Base-by-base conservation (phyloP, 2,113 vertebrate species). In the Nesogale talazaci region DNA sequence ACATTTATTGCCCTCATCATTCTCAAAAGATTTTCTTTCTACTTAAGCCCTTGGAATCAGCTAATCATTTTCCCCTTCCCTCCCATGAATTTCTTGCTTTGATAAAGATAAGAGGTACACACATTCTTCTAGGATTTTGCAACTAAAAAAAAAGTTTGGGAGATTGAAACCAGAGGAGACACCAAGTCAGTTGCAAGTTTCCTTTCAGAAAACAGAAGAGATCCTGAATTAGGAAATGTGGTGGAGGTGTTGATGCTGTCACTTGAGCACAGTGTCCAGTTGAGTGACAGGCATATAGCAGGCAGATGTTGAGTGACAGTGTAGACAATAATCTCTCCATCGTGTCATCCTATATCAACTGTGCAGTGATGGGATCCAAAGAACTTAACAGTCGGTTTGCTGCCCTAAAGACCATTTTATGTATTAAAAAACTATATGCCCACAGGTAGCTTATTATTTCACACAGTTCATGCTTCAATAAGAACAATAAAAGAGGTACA, bases 71-170 rank as follows among this genome's bases (percentile, higher is more conserved):
- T n/a, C n/a, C n/a, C n/a, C n/a, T n/a, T n/a, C n/a, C n/a, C n/a
- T n/a, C n/a, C n/a, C 61, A 88, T 89, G 80, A 81, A 92, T 86
- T 95, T 93, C 38, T 59, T 95, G 63, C 59, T 17, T 81, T 84
- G 70, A 86, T 80, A 86, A 75, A 88, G 87, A 74, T 16, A 90
- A 72, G 94, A 89, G 74, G 75, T 79, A 83, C 89, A 88, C 40
- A 29, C 83, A 81, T 10, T 79, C 38, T 38, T 91, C 36, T 57
- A 36, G 93, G 88, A 94, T 69, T 83, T 14, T 95, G 69, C 85
- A 70, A 88, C n/a, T n/a, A 1, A 0, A 88, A 70, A 83, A 93
- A 22, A 1, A 0, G 4, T 91, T 77, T 19, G 89, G 34, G 27
- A 34, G 76, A 78, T 0, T 42, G 57, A 25, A 76, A 34, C 3